Base-by-base conservation (phyloP, 2,797 vertebrate genomes). In the Neosilurus mollespiculum region DNA sequence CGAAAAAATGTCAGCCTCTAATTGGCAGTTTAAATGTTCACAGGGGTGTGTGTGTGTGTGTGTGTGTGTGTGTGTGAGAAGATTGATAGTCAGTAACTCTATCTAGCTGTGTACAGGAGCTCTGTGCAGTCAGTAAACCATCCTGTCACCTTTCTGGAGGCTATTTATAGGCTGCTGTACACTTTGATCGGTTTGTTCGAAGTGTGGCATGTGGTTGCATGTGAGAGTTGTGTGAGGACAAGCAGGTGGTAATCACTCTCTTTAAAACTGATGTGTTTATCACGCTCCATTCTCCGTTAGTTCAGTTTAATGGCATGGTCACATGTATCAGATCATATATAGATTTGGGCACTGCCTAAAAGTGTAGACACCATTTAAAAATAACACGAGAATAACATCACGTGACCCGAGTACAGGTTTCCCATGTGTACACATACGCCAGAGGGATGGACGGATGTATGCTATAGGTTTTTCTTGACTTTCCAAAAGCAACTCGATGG, bases 111-210 rank as follows among this genome's bases (percentile, higher is more conserved):
- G n/a, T 11, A 14, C 6, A 43, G 37, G 14, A 16, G 49, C 69
- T 18, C 49, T 26, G 70, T 54, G 70, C 49, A 16, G 70, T 15
- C 49, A 9, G 70, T 53, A 54, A 72, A 53, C 24, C 71, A 73
- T 30, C 51, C 67, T n/a, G 9, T 43, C 72, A 34, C 26, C 72
- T 75, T 75, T 30, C 30, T 75, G 16, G 0, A 30, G 16, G 18
- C 53, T 56, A 58, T 56, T 56, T 75, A 11, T 30, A 56, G 16
- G 30, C 59, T 49, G 1, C 3, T 16, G 15, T 26, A 22, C 8
- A 58, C 76, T 78, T 64, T 51, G 75, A 59, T 61, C n/a, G 56
- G 76, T 78, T 64, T 80, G 61, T 67, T 70, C 9, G n/a, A 53
- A 67, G 59, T 80, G 53, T 54, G 7, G n/a, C 15, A 51, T 58